These are phyloP conservation scores for Hystrix cristata DNA, from an alignment of 2,113 vertebrate genomes.

Conservation along the genomic window DNA sequence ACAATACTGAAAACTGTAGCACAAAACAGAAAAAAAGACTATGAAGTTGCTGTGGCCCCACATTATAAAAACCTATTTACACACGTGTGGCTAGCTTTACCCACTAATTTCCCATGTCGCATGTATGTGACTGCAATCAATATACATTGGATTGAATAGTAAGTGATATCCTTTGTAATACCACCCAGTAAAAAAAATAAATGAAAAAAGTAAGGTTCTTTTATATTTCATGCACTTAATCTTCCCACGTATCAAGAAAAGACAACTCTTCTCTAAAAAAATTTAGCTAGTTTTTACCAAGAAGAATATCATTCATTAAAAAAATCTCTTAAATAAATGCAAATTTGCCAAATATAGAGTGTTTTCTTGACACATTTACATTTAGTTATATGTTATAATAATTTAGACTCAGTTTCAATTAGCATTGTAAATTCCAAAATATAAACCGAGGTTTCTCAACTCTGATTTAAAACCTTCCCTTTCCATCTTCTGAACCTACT, in stretches of 20 bases:
- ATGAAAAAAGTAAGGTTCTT: neutral
- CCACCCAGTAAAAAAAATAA: neutral
- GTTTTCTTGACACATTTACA: neutral
- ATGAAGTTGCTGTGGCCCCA: neutral
- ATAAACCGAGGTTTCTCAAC: neutral
- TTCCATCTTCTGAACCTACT: neutral
- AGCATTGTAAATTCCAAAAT: conserved; percentile 3
- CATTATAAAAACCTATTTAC: neutral
- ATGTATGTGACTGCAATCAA: neutral
- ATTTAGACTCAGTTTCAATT: neutral
- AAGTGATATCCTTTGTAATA: neutral
- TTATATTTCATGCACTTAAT: neutral
- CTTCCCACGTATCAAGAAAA: conserved; percentile 52
- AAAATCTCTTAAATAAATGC: neutral
- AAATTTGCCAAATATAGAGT: neutral
- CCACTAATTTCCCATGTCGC: neutral
- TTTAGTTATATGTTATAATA: conserved; percentile 46
- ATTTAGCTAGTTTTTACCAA: neutral
- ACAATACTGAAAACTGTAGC: neutral
- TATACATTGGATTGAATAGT: neutral
- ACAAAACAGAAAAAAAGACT: neutral
- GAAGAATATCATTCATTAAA: neutral
- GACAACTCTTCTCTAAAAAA: neutral
- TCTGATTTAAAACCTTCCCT: neutral
- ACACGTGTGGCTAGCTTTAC: neutral